These are phyloP conservation scores for Caenorhabditis drosophilae DNA, from an alignment of 2,888 invertebrate genomes.

Conservation along the genomic window DNA sequence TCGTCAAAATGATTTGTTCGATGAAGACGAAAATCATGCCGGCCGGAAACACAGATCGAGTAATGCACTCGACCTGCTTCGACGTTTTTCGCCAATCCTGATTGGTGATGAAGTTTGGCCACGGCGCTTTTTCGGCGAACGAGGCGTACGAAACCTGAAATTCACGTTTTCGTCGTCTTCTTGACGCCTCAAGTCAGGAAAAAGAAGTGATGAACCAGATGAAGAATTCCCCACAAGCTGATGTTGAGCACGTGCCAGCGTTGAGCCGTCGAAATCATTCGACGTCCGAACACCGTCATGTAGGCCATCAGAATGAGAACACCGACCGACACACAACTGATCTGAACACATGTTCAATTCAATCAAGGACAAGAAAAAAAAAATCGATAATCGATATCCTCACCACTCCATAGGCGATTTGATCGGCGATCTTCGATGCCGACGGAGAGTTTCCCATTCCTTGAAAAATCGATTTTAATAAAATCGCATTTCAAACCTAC, in stretches of 20 bases:
- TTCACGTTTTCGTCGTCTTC: not conserved
- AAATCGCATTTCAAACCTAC: too few relatives aligned
- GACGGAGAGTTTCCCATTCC: constrained; percentile 33
- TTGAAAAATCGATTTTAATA: too few relatives aligned
- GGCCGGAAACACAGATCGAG: constrained; percentile 48
- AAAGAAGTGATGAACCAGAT: constrained; percentile 26
- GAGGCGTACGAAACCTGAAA: constrained; percentile 25
- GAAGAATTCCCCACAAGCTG: constrained; percentile 47
- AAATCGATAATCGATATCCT: too few relatives aligned
- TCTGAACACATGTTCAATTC: constrained; percentile 6
- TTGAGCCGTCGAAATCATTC: constrained; percentile 37
- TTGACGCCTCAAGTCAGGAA: not conserved
- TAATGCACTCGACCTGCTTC: constrained; percentile 46
- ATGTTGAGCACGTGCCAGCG: constrained; percentile 51
- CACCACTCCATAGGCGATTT: constrained; percentile 37
- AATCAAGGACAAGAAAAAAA: too few relatives aligned
- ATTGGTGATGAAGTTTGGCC: constrained; percentile 44
- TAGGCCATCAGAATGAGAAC: constrained; percentile 42
- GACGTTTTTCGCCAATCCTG: constrained; percentile 32
- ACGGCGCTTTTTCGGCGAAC: constrained; percentile 47
- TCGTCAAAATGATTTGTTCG: constrained; percentile 40
- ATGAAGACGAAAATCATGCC: constrained; percentile 51
- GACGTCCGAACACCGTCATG: constrained; percentile 44
- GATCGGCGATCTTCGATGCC: constrained; percentile 27
- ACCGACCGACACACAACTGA: constrained; percentile 40